phyloP scores from a whole-genome alignment of 2,888 invertebrate genomes.

The Trichogramma evanescens region DNA sequence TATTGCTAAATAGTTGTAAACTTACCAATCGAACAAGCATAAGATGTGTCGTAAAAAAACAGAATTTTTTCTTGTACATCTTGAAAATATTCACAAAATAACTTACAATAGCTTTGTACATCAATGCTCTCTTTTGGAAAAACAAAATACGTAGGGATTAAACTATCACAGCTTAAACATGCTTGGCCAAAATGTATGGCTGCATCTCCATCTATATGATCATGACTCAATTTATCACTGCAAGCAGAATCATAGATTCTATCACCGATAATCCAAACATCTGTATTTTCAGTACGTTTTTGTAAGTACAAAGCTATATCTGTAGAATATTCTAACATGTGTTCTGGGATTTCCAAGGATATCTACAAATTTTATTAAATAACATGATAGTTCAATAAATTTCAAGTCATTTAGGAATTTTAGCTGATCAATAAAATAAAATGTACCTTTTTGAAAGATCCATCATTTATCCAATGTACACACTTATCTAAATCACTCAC shows the following conservation, averaged over 20 bases:
- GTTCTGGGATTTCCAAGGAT: conserved; percentile 88
- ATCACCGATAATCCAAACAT: conserved; percentile 78
- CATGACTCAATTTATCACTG: conserved; percentile 81
- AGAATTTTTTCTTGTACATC: conserved; percentile 48
- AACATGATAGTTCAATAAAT: too few relatives aligned
- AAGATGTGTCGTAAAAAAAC: conserved; percentile 63
- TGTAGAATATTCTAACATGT: conserved; percentile 63
- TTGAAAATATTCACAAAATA: conserved; percentile 38
- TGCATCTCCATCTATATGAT: conserved; percentile 78
- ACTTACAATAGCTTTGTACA: conserved; percentile 43
- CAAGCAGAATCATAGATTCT: conserved; percentile 92
- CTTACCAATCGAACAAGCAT: conserved; percentile 57
- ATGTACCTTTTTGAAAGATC: conserved; percentile 8
- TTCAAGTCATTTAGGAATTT: background rate
- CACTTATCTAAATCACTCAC: conserved; percentile 8
- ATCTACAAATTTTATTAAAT: conserved; percentile 52
- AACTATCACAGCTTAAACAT: conserved; percentile 66
- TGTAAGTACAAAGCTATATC: conserved; percentile 56
- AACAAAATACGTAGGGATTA: conserved; percentile 70
- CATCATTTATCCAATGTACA: conserved; percentile 9
- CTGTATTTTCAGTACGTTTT: conserved; percentile 48
- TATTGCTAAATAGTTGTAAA: background rate
- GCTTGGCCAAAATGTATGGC: conserved; percentile 87
- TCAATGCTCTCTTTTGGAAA: conserved; percentile 60
- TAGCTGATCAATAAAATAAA: background rate